Percentiles rank a stretch among this genome's conserved stretches.
These are phyloP conservation scores for Drosophila sp. DNA, from an alignment of 1,140 invertebrate genomes.

Conservation along the genomic window DNA sequence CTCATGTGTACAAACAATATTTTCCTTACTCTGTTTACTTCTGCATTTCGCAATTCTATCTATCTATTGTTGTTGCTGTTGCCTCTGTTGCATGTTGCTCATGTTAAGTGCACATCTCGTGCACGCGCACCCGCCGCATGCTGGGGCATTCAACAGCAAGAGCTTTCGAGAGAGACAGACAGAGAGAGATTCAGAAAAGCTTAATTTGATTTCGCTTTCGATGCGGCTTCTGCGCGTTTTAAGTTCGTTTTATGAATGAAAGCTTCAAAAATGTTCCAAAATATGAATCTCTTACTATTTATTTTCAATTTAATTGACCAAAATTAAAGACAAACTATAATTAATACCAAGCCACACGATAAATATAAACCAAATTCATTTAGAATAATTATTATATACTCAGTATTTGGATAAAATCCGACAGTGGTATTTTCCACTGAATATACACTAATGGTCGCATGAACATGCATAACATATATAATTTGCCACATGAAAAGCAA, in stretches of 20 bases:
- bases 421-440: conserved; percentile 10
- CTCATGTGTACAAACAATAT: conserved; percentile 19
- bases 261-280: conserved; percentile 37
- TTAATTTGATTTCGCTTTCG: conserved; percentile 36
- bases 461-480: background rate
- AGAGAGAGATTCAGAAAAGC: conserved; percentile 18
- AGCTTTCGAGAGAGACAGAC: conserved; percentile 27
- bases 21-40: conserved; percentile 40
- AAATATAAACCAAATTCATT: background rate
- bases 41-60: conserved; percentile 16
- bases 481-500: conserved; percentile 21
- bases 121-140: conserved; percentile 34
- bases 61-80: conserved; percentile 23
- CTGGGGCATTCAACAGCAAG: background rate
- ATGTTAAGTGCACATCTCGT: conserved; percentile 36
- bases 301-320: conserved; percentile 15
- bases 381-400: background rate
- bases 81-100: conserved; percentile 55
- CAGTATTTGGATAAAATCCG: background rate
- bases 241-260: conserved; percentile 71
- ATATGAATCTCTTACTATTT: conserved; percentile 14
- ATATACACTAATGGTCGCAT: conserved; percentile 3
- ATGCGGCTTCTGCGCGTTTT: conserved; percentile 58
- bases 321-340: background rate
- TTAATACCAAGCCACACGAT: background rate